Evolutionary conservation across 2,888 invertebrate genomes (phyloP).

Genomic region (Oxytorus armatus): DNA sequence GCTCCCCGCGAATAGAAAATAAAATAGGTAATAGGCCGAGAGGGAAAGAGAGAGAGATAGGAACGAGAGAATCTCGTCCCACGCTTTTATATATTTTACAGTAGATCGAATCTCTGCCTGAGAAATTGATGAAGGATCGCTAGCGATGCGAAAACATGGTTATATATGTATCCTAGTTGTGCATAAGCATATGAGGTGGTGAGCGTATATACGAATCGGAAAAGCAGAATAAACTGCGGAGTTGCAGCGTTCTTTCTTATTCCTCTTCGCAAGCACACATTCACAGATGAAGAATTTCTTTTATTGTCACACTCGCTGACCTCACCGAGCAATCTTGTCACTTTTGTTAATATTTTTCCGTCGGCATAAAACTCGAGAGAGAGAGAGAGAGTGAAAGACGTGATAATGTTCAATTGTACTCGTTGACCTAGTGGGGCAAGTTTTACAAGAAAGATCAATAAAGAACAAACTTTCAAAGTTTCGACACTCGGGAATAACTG

Average conservation of each 20-base stretch:
- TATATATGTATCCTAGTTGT: background rate
- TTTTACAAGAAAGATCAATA: conserved; percentile 66
- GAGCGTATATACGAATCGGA: background rate
- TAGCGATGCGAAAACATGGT: background rate
- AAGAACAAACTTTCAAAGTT: conserved; percentile 61
- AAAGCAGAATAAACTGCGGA: background rate
- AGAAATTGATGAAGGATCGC: conserved; percentile 17
- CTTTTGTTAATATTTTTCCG: conserved; percentile 11
- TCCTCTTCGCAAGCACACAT: background rate
- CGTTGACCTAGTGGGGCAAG: conserved; percentile 62
- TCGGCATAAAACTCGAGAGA: conserved; percentile 15
- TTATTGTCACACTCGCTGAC: conserved; percentile 48
- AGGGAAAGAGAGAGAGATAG: background rate
- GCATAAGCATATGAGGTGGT: background rate
- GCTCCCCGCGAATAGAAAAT: background rate
- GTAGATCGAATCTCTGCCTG: conserved; percentile 13
- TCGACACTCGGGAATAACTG: conserved; percentile 8
- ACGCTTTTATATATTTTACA: conserved; percentile 17
- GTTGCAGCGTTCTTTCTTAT: background rate
- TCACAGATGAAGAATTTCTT: conserved; percentile 1
- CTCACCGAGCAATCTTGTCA: conserved; percentile 31
- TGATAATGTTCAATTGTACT: conserved; percentile 55
- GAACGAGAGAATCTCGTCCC: conserved; percentile 1
- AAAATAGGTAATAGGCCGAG: background rate
- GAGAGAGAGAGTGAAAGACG: conserved; percentile 3